A percentile compares a stretch with the other conserved stretches of the same genome.
These are phyloP conservation scores for Protosalanx chinensis DNA, from an alignment of 2,797 vertebrate genomes.

Conservation along the genomic window DNA sequence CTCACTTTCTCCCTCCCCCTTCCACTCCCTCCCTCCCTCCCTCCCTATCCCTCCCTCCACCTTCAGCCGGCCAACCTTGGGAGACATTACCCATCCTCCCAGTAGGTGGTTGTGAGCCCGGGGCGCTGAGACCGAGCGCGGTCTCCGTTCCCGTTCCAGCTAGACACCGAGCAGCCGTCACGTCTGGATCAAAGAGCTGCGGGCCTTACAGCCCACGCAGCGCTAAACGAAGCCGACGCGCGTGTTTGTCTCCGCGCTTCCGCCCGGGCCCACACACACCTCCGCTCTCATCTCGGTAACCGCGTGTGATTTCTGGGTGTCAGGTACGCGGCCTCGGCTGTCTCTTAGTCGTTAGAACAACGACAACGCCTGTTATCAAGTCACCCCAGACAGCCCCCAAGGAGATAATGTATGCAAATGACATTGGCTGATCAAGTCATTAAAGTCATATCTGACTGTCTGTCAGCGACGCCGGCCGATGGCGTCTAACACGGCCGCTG, in stretches of 20 bases:
- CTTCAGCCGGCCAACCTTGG: not conserved
- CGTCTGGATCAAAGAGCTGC: not conserved
- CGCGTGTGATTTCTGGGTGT: not conserved
- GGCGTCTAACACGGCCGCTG: slow-evolving; percentile 32
- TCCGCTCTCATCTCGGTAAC: not conserved
- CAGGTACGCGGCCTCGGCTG: not conserved
- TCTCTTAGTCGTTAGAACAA: not conserved
- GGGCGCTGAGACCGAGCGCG: too few relatives aligned
- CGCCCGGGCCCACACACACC: not conserved
- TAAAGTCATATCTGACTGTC: slow-evolving; percentile 19
- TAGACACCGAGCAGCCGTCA: not conserved
- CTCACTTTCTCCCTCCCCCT: accelerated
- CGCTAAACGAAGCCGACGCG: not conserved
- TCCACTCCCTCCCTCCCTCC: not conserved
- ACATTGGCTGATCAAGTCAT: not conserved
- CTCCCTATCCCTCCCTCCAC: not conserved
- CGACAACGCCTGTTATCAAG: not conserved
- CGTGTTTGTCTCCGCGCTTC: not conserved
- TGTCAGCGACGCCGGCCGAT: slow-evolving; percentile 49
- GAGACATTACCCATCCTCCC: not conserved
- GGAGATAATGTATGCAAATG: not conserved
- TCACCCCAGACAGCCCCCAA: not conserved
- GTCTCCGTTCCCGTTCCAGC: not conserved
- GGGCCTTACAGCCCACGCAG: too few relatives aligned
- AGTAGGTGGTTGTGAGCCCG: not conserved